Evolutionary conservation across 1,140 invertebrate genomes (phyloP).

Genomic region (Globodera ellingtonae): DNA sequence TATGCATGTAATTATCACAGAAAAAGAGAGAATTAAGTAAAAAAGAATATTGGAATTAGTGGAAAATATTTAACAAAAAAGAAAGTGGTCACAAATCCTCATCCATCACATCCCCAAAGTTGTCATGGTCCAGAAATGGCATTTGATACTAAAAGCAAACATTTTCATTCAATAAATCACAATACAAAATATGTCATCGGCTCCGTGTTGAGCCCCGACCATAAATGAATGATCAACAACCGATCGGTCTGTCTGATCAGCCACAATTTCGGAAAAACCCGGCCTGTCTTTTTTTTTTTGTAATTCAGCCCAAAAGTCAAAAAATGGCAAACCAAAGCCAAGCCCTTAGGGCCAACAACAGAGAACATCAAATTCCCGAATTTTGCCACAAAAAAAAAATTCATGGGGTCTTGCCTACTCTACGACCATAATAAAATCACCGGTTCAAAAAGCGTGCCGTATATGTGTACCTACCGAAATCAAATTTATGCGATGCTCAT

Average conservation of each 20-base stretch:
- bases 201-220: slow-evolving; percentile 3
- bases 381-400: too few relatives aligned
- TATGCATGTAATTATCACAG: background rate
- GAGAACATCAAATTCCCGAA: too few relatives aligned
- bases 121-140: slow-evolving; percentile 49
- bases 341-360: too few relatives aligned
- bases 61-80: too few relatives aligned
- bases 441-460: too few relatives aligned
- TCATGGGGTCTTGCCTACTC: too few relatives aligned
- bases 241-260: too few relatives aligned
- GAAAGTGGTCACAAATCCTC: slow-evolving; percentile 35
- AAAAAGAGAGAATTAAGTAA: background rate
- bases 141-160: slow-evolving; percentile 50
- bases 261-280: background rate
- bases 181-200: slow-evolving; percentile 2
- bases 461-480: slow-evolving; percentile 33
- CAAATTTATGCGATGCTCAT: slow-evolving; percentile 45
- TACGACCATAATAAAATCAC: too few relatives aligned
- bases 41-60: background rate
- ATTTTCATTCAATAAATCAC: slow-evolving; percentile 30
- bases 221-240: too few relatives aligned
- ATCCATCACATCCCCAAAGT: slow-evolving; percentile 42
- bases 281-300: too few relatives aligned
- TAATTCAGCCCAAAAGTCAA: too few relatives aligned
- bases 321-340: too few relatives aligned